Evolutionary conservation across 1,140 invertebrate genomes (phyloP).

Genomic region (Tachypleus tridentatus): DNA sequence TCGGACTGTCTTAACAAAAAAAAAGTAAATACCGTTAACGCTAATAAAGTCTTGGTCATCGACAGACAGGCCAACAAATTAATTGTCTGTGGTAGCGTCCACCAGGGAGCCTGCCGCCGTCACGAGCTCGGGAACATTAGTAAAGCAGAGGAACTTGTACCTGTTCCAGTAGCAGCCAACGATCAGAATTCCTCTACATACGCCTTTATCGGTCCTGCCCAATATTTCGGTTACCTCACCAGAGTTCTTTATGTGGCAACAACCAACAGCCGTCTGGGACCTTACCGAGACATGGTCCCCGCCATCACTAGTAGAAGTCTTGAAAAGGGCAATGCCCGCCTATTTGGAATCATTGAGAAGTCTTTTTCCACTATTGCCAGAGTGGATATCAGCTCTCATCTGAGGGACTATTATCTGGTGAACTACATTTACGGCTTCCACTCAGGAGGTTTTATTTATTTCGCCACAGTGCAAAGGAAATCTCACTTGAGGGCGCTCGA

Average conservation of each 20-base stretch:
- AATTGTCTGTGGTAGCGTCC: conserved; percentile 73
- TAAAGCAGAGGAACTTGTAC: conserved; percentile 54
- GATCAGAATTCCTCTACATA: conserved; percentile 79
- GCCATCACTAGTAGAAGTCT: conserved; percentile 75
- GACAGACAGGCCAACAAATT: conserved; percentile 64
- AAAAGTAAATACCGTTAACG: conserved; percentile 48
- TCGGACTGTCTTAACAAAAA: conserved; percentile 47
- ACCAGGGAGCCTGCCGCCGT: conserved; percentile 75
- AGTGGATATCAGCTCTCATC: conserved; percentile 73
- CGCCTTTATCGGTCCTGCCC: conserved; percentile 84
- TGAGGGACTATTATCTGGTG: conserved; percentile 78
- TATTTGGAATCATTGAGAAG: conserved; percentile 51
- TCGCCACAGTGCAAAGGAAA: conserved; percentile 84
- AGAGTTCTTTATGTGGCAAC: conserved; percentile 87
- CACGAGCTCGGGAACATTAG: conserved; percentile 72
- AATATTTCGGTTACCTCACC: conserved; percentile 49
- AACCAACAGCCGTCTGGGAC: conserved; percentile 81
- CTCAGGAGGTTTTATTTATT: conserved; percentile 84
- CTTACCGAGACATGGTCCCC: conserved; percentile 80
- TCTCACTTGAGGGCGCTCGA: conserved; percentile 64
- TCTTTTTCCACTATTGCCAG: conserved; percentile 44
- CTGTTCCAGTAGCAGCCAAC: conserved; percentile 74
- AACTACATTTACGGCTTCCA: conserved; percentile 92
- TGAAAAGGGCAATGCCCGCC: conserved; percentile 57
- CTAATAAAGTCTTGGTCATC: conserved; percentile 81